A percentile compares a stretch with the other conserved stretches of the same genome.
Conservation (phyloP, 2,113 vertebrate genomes). For the Rostratula benghalensis region DNA sequence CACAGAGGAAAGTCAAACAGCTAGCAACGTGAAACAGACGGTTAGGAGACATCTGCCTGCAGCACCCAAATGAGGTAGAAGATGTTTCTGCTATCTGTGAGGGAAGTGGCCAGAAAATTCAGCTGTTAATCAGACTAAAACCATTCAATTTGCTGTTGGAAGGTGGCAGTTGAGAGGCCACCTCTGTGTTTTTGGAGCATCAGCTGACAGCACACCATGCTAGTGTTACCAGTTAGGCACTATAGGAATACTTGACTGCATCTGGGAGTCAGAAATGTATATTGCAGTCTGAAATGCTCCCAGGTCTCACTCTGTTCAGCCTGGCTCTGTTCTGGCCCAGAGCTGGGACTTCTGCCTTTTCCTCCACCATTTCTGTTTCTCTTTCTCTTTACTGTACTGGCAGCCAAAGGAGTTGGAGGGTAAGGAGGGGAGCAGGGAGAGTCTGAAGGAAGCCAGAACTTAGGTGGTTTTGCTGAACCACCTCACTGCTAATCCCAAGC, state of each 20-base stretch:
- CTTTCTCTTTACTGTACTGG: neutral
- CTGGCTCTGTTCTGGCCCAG: neutral
- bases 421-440: neutral
- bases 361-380: neutral
- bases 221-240: neutral
- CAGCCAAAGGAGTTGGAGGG: neutral
- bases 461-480: neutral
- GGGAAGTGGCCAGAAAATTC: neutral
- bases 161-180: neutral
- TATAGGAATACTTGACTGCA: neutral
- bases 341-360: neutral
- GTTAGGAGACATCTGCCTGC: neutral
- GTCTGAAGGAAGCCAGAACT: neutral
- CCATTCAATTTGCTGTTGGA: rapidly evolving
- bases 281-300: neutral
- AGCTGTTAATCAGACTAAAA: neutral
- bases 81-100: neutral
- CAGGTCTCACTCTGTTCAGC: neutral
- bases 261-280: neutral
- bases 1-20: neutral
- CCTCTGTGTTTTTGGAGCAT: neutral
- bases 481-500: neutral
- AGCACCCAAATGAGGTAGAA: neutral
- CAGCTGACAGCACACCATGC: neutral
- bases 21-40: neutral